Conservation (phyloP, 2,113 vertebrate genomes). For the Abramis brama region DNA sequence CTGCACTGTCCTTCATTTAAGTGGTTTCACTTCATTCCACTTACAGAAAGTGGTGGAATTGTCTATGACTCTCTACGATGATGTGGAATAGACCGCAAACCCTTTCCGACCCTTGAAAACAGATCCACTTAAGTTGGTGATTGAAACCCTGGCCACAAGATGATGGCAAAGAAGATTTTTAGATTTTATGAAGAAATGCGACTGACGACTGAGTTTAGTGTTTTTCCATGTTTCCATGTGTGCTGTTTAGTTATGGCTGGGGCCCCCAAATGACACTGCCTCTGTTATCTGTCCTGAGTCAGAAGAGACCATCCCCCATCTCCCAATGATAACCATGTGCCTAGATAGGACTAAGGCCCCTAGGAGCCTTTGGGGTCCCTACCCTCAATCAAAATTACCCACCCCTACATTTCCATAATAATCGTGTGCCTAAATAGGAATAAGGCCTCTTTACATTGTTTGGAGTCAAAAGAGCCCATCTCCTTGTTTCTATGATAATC, state of each 20-base stretch:
- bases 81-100: neutral
- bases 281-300: neutral
- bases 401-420: neutral
- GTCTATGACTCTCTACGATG: neutral
- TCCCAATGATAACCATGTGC: neutral
- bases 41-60: slow-evolving; percentile 5
- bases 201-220: neutral
- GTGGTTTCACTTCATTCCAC: slow-evolving; percentile 21
- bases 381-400: neutral
- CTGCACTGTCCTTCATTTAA: neutral
- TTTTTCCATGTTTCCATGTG: neutral
- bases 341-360: neutral
- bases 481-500: neutral
- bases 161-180: slow-evolving; percentile 42
- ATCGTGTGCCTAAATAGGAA: neutral
- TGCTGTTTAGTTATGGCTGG: neutral
- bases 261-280: neutral
- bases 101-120: neutral
- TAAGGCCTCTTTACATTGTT: neutral
- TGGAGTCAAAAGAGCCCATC: neutral
- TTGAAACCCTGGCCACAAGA: slow-evolving; percentile 48
- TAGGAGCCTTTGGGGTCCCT: no score
- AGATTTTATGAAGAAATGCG: neutral
- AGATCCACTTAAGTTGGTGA: slow-evolving; percentile 55
- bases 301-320: neutral